Evolutionary conservation across 2,113 vertebrate genomes (phyloP), one percentile per base, ranked within the genome.

Genomic region (Rissa tridactyla): DNA sequence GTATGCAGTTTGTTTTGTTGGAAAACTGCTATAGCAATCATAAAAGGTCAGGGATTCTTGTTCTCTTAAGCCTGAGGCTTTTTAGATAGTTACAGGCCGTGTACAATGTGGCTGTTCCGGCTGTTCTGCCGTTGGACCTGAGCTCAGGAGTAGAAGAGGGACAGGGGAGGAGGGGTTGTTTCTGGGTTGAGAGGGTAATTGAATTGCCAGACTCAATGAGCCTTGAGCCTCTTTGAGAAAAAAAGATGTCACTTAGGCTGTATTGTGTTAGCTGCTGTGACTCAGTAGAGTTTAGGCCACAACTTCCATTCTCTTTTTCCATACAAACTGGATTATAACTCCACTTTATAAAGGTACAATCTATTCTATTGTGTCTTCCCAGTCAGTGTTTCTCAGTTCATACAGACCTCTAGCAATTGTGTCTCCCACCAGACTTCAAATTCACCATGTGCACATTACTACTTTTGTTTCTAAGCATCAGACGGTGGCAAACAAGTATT

Each of bases 151-250:
- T 18, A 69, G 97, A 34, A 72, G 84, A 93, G 61, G 85, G 73
- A 55, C 51, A 49, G 72, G 65, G 47, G 87, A 88, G 72, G 85
- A 93, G 77, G 75, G n/a, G 40, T 83, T 94, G 80, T 94, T 96
- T 81, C 80, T 95, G 94, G 95, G 82, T 95, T 95, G 96, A 97
- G 91, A 98, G 97, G 95, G 97, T 98, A 98, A 98, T 98, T 98
- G 98, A 98, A 97, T 98, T 83, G 57, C 95, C 88, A 93, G 93
- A 70, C 69, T 97, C 96, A 93, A 79, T 95, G 97, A 98, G 93
- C 94, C 97, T 94, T 93, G 94, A 36, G 61, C 62, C 78, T 96
- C 96, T 96, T 92, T 88, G 93, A 95, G 88, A 88, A 97, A 88
- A 88, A 97, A 97, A 60, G 93, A 85, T 97, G 96, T 97, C 94